Conservation (phyloP, 1,140 invertebrate genomes). For the Adoxophyes honmai region DNA sequence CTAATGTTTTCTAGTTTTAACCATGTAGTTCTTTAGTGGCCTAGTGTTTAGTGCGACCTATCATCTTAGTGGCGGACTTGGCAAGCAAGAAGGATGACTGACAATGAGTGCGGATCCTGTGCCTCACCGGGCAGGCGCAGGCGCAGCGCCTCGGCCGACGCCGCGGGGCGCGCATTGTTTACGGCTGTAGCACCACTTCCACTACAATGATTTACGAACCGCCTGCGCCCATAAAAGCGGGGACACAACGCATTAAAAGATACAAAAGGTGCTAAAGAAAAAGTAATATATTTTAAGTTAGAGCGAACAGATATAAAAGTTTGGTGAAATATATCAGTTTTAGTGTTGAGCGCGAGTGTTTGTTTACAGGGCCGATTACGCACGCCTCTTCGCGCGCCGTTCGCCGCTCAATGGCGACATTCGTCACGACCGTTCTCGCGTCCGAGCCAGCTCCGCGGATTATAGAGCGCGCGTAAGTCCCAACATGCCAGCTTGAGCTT, state of each 20-base stretch:
- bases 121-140: conserved; percentile 15
- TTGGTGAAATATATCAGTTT: conserved; percentile 74
- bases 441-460: conserved; percentile 9
- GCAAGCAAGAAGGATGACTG: too few relatives aligned
- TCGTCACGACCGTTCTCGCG: conserved; percentile 46
- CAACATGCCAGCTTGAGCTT: too few relatives aligned
- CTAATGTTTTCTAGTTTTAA: too few relatives aligned
- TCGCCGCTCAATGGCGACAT: conserved; percentile 36
- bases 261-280: conserved; percentile 77
- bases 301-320: conserved; percentile 71
- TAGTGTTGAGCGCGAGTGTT: conserved; percentile 60
- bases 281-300: conserved; percentile 73
- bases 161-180: conserved; percentile 62
- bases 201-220: conserved; percentile 75
- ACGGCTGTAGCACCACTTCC: conserved; percentile 64
- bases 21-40: too few relatives aligned
- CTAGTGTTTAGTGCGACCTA: too few relatives aligned
- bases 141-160: conserved; percentile 22
- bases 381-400: conserved; percentile 46
- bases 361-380: conserved; percentile 66
- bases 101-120: not conserved
- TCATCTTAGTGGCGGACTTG: too few relatives aligned
- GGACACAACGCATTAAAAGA: conserved; percentile 70
- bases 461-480: too few relatives aligned
- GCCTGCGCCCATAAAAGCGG: conserved; percentile 66